Percentiles rank a stretch among this genome's conserved stretches.
phyloP scores from a whole-genome alignment of 2,797 vertebrate species.

The Acanthurus leucopareius region DNA sequence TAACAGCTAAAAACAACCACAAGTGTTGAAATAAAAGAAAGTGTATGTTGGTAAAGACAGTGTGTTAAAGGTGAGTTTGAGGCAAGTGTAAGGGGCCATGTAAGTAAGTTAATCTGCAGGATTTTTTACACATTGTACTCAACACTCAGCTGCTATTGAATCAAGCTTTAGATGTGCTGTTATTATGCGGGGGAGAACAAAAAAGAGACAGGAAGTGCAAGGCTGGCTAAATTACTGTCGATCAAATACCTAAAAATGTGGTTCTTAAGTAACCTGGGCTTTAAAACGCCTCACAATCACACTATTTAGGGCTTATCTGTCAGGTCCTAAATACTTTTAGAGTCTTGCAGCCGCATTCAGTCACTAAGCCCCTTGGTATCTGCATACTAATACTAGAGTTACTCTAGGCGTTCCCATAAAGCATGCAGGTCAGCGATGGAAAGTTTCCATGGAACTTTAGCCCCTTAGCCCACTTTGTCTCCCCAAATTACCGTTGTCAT shows the following conservation, averaged over 20 bases:
- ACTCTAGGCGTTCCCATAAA: constrained; percentile 39
- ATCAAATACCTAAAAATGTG: constrained; percentile 14
- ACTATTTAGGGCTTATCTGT: constrained; percentile 44
- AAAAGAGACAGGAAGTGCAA: constrained; percentile 13
- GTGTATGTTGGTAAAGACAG: constrained; percentile 42
- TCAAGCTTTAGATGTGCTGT: neutral
- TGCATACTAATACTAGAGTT: constrained; percentile 36
- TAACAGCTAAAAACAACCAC: constrained; percentile 36
- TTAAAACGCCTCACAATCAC: constrained; percentile 19
- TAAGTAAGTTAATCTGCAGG: constrained; percentile 6
- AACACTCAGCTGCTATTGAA: constrained; percentile 2
- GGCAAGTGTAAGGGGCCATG: neutral
- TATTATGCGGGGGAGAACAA: constrained; percentile 12
- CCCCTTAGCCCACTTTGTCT: constrained; percentile 30
- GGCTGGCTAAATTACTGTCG: neutral
- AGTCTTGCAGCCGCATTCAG: constrained; percentile 17
- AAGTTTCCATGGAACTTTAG: constrained; percentile 55
- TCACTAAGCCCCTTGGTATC: constrained; percentile 15
- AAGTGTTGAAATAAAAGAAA: constrained; percentile 57
- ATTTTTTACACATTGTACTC: constrained; percentile 26
- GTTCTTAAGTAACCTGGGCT: constrained; percentile 7
- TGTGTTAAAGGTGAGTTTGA: neutral
- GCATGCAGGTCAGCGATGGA: constrained; percentile 15
- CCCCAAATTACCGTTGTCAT: constrained; percentile 62
- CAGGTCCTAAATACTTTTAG: constrained; percentile 19